These are phyloP conservation scores for Arion vulgaris DNA, from an alignment of 1,140 invertebrate genomes.

Conservation along the genomic window DNA sequence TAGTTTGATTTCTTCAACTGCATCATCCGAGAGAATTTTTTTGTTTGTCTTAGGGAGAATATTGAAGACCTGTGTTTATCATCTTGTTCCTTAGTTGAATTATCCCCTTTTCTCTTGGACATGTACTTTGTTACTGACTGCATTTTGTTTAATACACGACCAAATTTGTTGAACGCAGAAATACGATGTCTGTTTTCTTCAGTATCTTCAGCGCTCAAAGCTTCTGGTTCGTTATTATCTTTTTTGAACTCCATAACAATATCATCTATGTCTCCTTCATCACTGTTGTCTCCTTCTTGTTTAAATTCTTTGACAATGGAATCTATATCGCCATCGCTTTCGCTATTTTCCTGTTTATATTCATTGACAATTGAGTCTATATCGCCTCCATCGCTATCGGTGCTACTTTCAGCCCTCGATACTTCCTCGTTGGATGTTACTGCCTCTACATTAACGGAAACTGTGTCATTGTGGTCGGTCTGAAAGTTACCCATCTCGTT, in stretches of 20 bases:
- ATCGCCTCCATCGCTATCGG: constrained; percentile 36
- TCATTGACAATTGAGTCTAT: constrained; percentile 34
- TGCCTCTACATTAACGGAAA: too few relatives aligned
- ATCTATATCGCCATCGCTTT: neutral
- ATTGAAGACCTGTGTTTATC: neutral
- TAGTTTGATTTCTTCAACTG: neutral
- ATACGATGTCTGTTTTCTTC: neutral
- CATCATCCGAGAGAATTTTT: constrained; percentile 9
- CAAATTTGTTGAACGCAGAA: constrained; percentile 21
- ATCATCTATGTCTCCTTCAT: neutral
- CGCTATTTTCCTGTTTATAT: constrained; percentile 10
- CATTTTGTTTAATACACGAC: constrained; percentile 29
- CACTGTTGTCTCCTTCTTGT: constrained; percentile 2
- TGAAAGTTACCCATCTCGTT: too few relatives aligned
- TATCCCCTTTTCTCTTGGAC: constrained; percentile 14
- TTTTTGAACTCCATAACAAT: neutral
- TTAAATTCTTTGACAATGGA: neutral
- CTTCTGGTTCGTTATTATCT: neutral
- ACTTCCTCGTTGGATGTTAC: neutral
- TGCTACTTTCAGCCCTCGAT: neutral
- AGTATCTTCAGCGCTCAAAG: neutral
- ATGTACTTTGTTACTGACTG: constrained; percentile 38
- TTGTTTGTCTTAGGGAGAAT: neutral
- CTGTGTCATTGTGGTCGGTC: too few relatives aligned
- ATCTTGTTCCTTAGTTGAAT: neutral